phyloP scores from a whole-genome alignment of 2,797 vertebrate species.

The Zenarchopterus dispar region DNA sequence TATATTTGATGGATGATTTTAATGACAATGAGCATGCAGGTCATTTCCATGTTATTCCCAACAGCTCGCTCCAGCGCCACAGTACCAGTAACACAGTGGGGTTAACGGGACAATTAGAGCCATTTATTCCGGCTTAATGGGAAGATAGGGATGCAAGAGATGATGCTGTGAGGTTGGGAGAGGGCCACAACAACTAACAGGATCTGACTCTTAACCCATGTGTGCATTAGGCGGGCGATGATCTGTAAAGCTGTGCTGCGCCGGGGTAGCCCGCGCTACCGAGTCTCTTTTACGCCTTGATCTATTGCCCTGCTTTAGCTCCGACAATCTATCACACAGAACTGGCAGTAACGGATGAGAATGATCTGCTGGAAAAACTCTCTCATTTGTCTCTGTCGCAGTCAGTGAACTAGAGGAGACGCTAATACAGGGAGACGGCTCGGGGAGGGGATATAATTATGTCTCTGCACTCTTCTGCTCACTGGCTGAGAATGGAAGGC shows the following conservation, averaged over 20 bases:
- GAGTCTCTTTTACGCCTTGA: slow-evolving; percentile 85
- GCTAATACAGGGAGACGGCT: slow-evolving; percentile 87
- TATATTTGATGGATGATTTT: neutral
- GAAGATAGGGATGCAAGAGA: slow-evolving; percentile 44
- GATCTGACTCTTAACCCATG: slow-evolving; percentile 83
- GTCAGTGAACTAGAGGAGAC: slow-evolving; percentile 87
- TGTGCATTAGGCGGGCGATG: slow-evolving; percentile 84
- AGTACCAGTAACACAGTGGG: slow-evolving; percentile 34
- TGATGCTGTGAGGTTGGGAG: slow-evolving; percentile 26
- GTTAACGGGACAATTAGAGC: slow-evolving; percentile 59
- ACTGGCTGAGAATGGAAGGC: slow-evolving; percentile 78
- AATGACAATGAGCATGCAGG: neutral
- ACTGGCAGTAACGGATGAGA: slow-evolving; percentile 90
- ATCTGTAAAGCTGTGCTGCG: slow-evolving; percentile 82
- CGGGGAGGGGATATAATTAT: slow-evolving; percentile 88
- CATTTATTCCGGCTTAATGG: slow-evolving; percentile 81
- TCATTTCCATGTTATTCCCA: slow-evolving; percentile 1
- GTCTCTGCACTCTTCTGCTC: slow-evolving; percentile 82
- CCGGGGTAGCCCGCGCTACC: slow-evolving; percentile 75
- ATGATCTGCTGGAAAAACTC: slow-evolving; percentile 87
- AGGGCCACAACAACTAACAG: slow-evolving; percentile 62
- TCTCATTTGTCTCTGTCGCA: slow-evolving; percentile 90
- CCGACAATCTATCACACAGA: slow-evolving; percentile 84
- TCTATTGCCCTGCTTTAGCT: slow-evolving; percentile 85
- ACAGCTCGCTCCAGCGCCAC: neutral